Percentiles rank a stretch among this genome's conserved stretches.
Conservation (phyloP, 2,113 vertebrate genomes). For the Circaetus gallicus region DNA sequence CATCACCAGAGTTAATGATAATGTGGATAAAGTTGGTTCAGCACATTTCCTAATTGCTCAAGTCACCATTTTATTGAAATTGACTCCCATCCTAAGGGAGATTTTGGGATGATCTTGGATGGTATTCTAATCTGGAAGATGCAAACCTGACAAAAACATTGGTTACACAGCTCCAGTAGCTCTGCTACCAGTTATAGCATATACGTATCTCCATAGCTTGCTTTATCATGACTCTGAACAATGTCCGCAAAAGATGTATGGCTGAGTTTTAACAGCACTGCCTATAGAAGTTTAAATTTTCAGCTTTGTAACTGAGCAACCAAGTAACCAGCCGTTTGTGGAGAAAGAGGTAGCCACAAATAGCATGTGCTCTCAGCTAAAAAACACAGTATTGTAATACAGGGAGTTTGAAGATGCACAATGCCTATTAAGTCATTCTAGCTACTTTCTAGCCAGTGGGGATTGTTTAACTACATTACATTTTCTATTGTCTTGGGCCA, state of each 20-base stretch:
- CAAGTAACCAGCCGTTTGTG: background rate
- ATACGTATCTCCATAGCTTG: background rate
- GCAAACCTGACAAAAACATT: fast-evolving
- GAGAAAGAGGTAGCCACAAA: background rate
- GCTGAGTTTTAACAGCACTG: background rate
- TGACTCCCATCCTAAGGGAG: background rate
- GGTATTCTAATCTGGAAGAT: background rate
- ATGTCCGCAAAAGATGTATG: fast-evolving
- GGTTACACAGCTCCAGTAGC: background rate
- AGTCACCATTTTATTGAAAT: background rate
- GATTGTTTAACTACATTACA: background rate
- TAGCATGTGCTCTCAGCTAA: background rate
- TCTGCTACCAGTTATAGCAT: background rate
- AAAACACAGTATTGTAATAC: background rate
- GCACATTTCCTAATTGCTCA: background rate
- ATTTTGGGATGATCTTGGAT: background rate
- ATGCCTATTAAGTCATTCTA: background rate
- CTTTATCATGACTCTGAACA: background rate
- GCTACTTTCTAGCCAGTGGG: background rate
- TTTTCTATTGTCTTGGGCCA: background rate
- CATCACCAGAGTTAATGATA: no score
- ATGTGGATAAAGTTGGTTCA: background rate
- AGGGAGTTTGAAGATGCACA: background rate
- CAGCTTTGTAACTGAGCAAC: background rate
- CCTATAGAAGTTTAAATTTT: background rate